Base-by-base conservation (phyloP, 2,797 vertebrate genomes). In the Knipowitschia caucasica region DNA sequence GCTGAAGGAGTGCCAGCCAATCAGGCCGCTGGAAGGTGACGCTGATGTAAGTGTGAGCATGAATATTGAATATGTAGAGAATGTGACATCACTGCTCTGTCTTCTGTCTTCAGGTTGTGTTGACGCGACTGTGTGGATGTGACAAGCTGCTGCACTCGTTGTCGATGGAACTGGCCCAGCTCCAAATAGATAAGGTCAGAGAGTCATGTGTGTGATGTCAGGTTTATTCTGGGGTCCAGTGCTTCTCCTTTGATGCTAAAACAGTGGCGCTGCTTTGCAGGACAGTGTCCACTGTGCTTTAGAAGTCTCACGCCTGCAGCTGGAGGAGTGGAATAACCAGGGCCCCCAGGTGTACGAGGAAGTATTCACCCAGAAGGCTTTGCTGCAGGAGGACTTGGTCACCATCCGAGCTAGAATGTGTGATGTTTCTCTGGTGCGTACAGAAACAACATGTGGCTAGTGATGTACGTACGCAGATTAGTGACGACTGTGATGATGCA, bases 371-470 rank as follows among this genome's bases (percentile, higher is more conserved):
- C 92, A 90, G 71, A 94, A 94, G 75, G 83, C 87, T 72, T 84
- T 93, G 63, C 89, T 96, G n/a, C 94, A 94, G 68, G 94, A 95
- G 23, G 92, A 94, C 18, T 80, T 96, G 76, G 92, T 95, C 56
- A 91, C 91, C 3, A 91, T 92, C 63, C 83, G 94, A 44, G 93
- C 93, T 42, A 77, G 91, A 47, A 92, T 96, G 64, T 94, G 93
- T 63, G 92, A 95, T 6, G 78, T 94, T 12, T 85, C 91, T 2
- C 54, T 89, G 91, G 94, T 95, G 70, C 7, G 87, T 67, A n/a
- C n/a, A n/a, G n/a, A n/a, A n/a, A n/a, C n/a, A n/a, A n/a, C n/a
- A n/a, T n/a, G n/a, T n/a, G n/a, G n/a, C n/a, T n/a, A n/a, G n/a
- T n/a, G n/a, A n/a, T n/a, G n/a, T n/a, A n/a, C n/a, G n/a, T n/a